Conservation (phyloP, 2,888 invertebrate species). For the Torymus auratus region DNA sequence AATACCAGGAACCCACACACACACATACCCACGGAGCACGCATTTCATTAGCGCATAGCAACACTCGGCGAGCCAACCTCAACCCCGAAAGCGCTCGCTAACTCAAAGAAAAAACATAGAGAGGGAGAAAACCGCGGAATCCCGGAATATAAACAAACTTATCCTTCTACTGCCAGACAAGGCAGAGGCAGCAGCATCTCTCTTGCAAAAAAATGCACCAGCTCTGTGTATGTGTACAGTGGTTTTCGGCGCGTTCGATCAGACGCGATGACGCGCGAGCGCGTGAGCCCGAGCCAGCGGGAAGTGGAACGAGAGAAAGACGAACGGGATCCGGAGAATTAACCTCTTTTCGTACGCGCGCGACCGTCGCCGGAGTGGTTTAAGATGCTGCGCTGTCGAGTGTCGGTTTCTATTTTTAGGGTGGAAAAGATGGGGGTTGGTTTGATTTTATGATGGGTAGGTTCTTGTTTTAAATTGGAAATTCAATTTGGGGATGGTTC, state of each 20-base stretch:
- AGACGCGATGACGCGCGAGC: slow-evolving; percentile 46
- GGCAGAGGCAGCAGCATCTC: no score
- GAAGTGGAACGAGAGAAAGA: slow-evolving; percentile 36
- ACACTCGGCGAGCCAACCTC: no score
- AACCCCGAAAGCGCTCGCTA: no score
- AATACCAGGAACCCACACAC: no score
- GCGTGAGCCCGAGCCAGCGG: not conserved
- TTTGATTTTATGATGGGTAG: no score
- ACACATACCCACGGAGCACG: no score
- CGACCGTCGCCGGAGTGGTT: no score
- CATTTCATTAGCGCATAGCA: no score
- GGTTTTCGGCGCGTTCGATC: slow-evolving; percentile 42
- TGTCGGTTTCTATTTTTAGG: not conserved
- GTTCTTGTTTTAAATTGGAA: no score
- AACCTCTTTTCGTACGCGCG: slow-evolving; percentile 31
- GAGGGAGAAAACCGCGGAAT: slow-evolving; percentile 12
- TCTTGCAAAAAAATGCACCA: no score
- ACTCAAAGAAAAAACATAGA: not conserved
- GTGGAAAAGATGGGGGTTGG: no score
- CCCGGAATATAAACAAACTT: slow-evolving; percentile 39
- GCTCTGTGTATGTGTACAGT: not conserved
- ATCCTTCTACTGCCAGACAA: slow-evolving; percentile 5
- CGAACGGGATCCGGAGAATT: slow-evolving; percentile 50
- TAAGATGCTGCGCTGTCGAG: not conserved
- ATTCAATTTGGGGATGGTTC: no score